Conservation (phyloP, 2,797 vertebrate species). For the Zalophus californianus region DNA sequence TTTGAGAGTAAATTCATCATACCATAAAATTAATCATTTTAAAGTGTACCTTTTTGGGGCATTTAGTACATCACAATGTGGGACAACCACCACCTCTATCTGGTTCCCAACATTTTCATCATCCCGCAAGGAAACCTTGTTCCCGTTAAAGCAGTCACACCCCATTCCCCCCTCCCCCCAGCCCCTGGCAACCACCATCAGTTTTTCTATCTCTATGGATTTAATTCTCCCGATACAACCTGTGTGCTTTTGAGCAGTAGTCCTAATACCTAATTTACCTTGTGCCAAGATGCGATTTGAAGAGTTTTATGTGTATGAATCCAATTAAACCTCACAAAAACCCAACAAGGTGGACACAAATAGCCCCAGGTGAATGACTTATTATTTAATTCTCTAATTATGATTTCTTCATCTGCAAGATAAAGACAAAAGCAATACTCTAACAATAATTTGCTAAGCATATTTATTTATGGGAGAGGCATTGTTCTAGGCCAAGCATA, state of each 20-base stretch:
- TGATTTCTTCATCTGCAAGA: slow-evolving; percentile 39
- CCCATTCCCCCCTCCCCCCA: not conserved
- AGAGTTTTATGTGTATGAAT: not conserved
- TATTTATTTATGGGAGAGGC: not conserved
- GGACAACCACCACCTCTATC: not conserved
- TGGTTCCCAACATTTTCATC: not conserved
- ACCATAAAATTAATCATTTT: not conserved
- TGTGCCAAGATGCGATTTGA: not conserved
- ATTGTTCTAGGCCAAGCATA: not conserved
- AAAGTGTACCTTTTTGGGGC: not conserved
- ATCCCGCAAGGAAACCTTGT: not conserved
- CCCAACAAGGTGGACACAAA: not conserved
- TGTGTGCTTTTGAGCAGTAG: not conserved
- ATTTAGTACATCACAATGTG: not conserved
- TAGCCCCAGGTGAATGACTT: not conserved
- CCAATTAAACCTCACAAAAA: slow-evolving; percentile 16
- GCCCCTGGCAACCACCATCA: not conserved
- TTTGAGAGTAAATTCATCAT: not conserved
- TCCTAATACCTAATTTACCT: not conserved
- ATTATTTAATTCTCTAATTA: slow-evolving; percentile 28
- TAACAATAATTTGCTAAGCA: not conserved
- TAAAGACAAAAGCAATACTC: not conserved
- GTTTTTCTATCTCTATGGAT: not conserved
- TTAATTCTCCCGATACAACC: not conserved
- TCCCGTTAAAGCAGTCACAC: not conserved